These are phyloP conservation scores for Rhagoletis pomonella DNA, from an alignment of 1,140 invertebrate species.

Conservation along the genomic window DNA sequence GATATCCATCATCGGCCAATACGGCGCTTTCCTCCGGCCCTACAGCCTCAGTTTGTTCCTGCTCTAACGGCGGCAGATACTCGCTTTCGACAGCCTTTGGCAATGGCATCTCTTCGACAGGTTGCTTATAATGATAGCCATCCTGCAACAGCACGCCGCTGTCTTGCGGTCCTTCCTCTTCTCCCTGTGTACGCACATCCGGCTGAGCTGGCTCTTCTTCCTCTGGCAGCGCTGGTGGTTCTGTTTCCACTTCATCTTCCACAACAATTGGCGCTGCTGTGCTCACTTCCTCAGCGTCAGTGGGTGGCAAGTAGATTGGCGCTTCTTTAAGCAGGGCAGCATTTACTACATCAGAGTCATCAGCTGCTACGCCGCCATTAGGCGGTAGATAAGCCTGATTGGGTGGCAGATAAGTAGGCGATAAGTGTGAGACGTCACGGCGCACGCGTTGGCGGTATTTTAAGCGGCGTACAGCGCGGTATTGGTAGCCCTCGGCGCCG, in stretches of 20 bases:
- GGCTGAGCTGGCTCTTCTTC: slow-evolving; percentile 50
- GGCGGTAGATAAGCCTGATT: slow-evolving; percentile 63
- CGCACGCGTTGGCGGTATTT: slow-evolving; percentile 65
- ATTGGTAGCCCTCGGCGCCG: slow-evolving; percentile 65
- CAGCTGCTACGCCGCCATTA: not conserved
- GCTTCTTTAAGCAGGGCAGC: slow-evolving; percentile 13
- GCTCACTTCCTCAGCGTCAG: not conserved
- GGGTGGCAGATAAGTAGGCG: slow-evolving; percentile 52
- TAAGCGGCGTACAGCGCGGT: slow-evolving; percentile 67
- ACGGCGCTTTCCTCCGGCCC: slow-evolving; percentile 60
- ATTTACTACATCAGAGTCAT: slow-evolving; percentile 23
- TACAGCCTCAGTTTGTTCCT: not conserved
- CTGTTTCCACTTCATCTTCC: not conserved
- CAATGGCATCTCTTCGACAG: slow-evolving; percentile 42
- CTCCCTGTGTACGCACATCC: slow-evolving; percentile 57
- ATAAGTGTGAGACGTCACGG: slow-evolving; percentile 67
- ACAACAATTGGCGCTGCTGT: slow-evolving; percentile 15
- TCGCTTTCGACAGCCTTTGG: not conserved
- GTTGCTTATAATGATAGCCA: slow-evolving; percentile 69
- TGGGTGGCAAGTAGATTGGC: not conserved
- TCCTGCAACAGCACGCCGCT: slow-evolving; percentile 63
- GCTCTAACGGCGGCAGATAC: slow-evolving; percentile 15
- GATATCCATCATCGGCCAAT: slow-evolving; percentile 68
- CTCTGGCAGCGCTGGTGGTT: not conserved
- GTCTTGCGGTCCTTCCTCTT: slow-evolving; percentile 63